These are phyloP conservation scores for Squalus acanthias DNA, from an alignment of 2,797 vertebrate genomes.

Conservation along the genomic window DNA sequence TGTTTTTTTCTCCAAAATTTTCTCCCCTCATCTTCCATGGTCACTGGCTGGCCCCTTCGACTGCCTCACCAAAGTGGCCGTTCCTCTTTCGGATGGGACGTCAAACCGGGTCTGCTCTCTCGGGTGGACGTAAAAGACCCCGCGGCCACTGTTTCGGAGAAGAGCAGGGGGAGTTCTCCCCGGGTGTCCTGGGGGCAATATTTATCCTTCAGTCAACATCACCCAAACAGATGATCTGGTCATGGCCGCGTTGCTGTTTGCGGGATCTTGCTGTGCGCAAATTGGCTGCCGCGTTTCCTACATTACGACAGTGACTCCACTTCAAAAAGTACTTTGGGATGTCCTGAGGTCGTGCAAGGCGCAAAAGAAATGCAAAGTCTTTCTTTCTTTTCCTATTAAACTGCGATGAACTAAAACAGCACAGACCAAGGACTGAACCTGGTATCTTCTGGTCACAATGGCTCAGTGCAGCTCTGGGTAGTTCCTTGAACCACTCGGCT, in stretches of 20 bases:
- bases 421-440: not conserved
- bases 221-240: not conserved
- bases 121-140: not conserved
- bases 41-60: not conserved
- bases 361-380: not conserved
- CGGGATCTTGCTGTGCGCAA: not conserved
- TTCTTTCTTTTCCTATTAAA: not conserved
- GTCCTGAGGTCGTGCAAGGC: not conserved
- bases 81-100: too few relatives aligned
- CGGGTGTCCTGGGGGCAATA: not conserved
- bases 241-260: not conserved
- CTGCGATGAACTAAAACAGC: not conserved
- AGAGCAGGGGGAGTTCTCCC: too few relatives aligned
- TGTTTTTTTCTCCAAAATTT: not conserved
- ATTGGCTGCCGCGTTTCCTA: not conserved
- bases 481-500: not conserved
- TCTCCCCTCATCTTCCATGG: too few relatives aligned
- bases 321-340: not conserved
- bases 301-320: not conserved
- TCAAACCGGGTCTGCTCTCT: not conserved
- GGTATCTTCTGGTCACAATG: not conserved
- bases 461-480: too few relatives aligned
- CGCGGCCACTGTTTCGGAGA: not conserved
- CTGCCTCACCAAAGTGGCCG: too few relatives aligned
- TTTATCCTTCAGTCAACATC: not conserved